Conservation (phyloP, 2,113 vertebrate species). For the Mirza zaza region DNA sequence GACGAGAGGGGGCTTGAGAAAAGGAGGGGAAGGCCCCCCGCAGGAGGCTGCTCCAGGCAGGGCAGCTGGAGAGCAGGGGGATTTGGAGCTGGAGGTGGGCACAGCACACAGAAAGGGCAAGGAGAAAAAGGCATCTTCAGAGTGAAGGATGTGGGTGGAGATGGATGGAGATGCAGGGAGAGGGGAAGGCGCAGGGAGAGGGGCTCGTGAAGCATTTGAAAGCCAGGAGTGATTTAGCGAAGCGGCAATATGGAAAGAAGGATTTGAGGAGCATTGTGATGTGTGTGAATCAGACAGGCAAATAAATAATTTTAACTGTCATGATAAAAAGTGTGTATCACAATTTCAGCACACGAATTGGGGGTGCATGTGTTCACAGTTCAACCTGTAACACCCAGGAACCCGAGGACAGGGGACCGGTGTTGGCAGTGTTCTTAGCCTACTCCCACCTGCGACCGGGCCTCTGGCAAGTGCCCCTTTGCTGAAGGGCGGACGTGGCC, state of each 20-base stretch:
- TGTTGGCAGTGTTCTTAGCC: neutral
- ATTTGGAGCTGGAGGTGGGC: neutral
- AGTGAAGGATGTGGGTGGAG: neutral
- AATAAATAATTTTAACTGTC: conserved; percentile 27
- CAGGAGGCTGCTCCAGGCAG: neutral
- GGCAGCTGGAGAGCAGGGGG: neutral
- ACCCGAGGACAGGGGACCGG: neutral
- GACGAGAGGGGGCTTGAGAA: neutral
- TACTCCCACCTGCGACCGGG: neutral
- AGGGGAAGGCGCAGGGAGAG: neutral
- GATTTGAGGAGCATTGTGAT: neutral
- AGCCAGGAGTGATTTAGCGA: neutral
- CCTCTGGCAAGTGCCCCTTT: neutral
- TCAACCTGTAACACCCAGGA: neutral
- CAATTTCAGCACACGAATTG: neutral
- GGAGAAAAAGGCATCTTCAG: neutral
- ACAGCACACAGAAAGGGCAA: neutral
- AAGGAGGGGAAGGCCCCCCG: neutral
- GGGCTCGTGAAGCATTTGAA: neutral
- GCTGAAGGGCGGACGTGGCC: neutral
- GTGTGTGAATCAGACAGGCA: neutral
- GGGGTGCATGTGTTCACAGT: no score
- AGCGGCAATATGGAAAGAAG: neutral
- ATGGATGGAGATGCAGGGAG: neutral
- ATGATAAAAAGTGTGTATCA: neutral